Evolutionary conservation across 2,113 vertebrate species (phyloP).

Genomic region (Scatophagus argus): DNA sequence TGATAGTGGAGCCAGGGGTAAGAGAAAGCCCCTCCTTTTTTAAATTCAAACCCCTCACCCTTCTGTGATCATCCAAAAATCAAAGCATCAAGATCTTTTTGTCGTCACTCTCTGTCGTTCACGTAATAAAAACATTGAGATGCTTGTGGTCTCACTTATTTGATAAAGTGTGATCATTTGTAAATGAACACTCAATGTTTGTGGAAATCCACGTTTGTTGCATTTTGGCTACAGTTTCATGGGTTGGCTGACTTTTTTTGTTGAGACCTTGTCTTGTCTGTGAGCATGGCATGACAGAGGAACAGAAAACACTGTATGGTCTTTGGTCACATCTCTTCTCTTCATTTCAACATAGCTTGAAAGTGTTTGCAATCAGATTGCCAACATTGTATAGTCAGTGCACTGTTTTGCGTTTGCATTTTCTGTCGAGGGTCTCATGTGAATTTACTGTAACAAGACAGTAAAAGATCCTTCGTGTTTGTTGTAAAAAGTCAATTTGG

Average conservation of each 20-base stretch:
- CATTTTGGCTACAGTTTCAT: constrained; percentile 45
- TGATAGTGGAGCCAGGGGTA: constrained; percentile 83
- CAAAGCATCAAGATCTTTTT: constrained; percentile 48
- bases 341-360: constrained; percentile 15
- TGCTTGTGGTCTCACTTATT: constrained; percentile 31
- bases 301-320: constrained; percentile 6
- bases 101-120: constrained; percentile 39
- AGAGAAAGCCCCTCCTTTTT: constrained; percentile 64
- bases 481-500: background rate
- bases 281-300: constrained; percentile 64
- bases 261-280: constrained; percentile 31
- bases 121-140: constrained; percentile 31
- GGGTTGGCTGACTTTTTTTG: constrained; percentile 15
- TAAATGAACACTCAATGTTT: constrained; percentile 50
- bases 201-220: constrained; percentile 43
- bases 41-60: constrained; percentile 40
- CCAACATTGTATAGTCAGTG: background rate
- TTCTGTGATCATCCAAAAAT: constrained; percentile 50
- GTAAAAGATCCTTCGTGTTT: constrained; percentile 15
- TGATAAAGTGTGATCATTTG: constrained; percentile 24
- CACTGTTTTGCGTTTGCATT: constrained; percentile 5
- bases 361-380: constrained; percentile 19
- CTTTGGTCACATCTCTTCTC: constrained; percentile 26
- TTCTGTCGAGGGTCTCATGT: constrained; percentile 15
- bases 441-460: background rate